These are phyloP conservation scores for Uropetala carovei DNA, from an alignment of 2,888 invertebrate genomes.

Conservation along the genomic window DNA sequence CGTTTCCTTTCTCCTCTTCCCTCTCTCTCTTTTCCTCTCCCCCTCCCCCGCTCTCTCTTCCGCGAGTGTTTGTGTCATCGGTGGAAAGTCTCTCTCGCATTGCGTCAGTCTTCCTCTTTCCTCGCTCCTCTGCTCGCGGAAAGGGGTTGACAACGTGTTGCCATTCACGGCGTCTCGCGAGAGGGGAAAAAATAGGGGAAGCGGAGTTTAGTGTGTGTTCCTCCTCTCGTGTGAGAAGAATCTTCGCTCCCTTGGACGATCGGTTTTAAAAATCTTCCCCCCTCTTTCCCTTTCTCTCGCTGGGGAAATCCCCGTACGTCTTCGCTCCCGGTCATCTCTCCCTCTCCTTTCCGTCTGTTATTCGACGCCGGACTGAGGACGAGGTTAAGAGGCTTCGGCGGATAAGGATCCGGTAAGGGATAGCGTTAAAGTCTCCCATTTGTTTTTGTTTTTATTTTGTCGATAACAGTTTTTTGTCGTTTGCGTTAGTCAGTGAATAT, in stretches of 20 bases:
- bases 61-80: slow-evolving; percentile 17
- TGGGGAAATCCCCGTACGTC: neutral
- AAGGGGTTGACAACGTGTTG: slow-evolving; percentile 19
- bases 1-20: neutral
- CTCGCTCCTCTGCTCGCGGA: neutral
- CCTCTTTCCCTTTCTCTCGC: neutral
- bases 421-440: neutral
- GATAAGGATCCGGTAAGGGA: neutral
- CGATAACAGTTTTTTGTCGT: neutral
- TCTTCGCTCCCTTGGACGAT: neutral
- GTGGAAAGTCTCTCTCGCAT: neutral
- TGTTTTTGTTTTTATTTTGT: neutral
- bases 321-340: neutral
- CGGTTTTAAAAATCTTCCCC: neutral
- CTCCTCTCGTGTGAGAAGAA: neutral
- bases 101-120: neutral
- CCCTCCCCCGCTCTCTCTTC: neutral
- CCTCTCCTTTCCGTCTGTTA: neutral
- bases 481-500: neutral
- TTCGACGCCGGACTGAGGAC: neutral
- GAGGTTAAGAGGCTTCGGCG: neutral
- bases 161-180: neutral
- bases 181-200: neutral
- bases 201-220: neutral
- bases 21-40: neutral